Evolutionary conservation across 92 coral and sea anemone genomes (phyloP).

Genomic region (Muricea muricata): DNA sequence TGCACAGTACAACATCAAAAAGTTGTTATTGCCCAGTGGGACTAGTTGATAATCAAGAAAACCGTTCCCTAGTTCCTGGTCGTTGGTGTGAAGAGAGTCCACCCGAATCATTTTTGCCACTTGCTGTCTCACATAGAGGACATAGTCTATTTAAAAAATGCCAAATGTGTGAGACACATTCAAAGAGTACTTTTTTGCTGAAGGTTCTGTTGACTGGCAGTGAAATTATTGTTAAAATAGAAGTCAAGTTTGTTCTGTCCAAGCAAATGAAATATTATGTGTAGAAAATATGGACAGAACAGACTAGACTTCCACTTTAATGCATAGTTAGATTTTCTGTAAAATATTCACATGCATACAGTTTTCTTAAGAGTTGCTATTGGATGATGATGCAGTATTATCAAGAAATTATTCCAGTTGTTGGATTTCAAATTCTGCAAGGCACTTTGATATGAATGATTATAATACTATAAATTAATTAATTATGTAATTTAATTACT

Average conservation of each 20-base stretch:
- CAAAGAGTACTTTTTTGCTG: conserved; percentile 48
- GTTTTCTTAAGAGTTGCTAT: too few relatives aligned
- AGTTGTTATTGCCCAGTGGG: conserved; percentile 52
- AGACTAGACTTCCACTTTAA: too few relatives aligned
- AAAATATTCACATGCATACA: too few relatives aligned
- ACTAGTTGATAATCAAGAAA: conserved; percentile 29
- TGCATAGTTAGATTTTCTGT: too few relatives aligned
- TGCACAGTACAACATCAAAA: conserved; percentile 39
- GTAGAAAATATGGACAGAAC: too few relatives aligned
- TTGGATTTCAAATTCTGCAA: too few relatives aligned
- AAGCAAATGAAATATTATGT: too few relatives aligned
- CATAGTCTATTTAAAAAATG: conserved; percentile 69
- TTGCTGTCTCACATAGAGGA: conserved; percentile 59
- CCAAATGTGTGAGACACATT: conserved; percentile 65
- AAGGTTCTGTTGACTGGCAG: conserved; percentile 61
- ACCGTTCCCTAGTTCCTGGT: conserved; percentile 25
- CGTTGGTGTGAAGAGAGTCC: conserved; percentile 49
- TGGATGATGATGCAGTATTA: too few relatives aligned
- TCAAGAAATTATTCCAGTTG: too few relatives aligned
- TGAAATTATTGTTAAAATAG: conserved; percentile 41
- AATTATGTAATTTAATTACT: too few relatives aligned
- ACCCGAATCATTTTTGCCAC: conserved; percentile 55
- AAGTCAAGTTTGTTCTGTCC: not conserved
- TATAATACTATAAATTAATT: too few relatives aligned
- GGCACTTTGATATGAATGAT: too few relatives aligned